phyloP scores from a whole-genome alignment of 2,797 vertebrate species.

The Enteromius fasciolatus region DNA sequence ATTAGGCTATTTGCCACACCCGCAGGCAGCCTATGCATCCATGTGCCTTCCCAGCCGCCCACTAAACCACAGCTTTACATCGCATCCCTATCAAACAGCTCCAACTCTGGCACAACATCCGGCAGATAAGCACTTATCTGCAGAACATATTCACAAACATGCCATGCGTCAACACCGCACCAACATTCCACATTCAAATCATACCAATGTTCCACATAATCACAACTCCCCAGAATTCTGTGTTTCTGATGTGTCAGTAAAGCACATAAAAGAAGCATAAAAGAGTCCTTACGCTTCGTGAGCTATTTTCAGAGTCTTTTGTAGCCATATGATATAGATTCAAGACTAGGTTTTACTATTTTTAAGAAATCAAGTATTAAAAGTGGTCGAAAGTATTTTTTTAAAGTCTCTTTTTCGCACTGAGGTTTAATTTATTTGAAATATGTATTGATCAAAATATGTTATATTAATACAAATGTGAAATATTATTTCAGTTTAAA shows the following conservation, averaged over 20 bases:
- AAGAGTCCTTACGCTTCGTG: neutral
- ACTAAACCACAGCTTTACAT: constrained; percentile 58
- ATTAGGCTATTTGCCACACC: constrained; percentile 59
- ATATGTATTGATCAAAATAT: neutral
- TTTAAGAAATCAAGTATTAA: neutral
- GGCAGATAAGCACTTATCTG: constrained; percentile 84
- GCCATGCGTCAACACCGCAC: constrained; percentile 28
- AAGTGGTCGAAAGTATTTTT: neutral
- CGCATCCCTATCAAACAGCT: constrained; percentile 47
- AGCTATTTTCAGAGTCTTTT: neutral
- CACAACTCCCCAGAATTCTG: neutral
- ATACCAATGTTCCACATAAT: constrained; percentile 39
- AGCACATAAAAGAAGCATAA: constrained; percentile 1
- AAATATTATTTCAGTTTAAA: neutral
- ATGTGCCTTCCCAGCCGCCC: constrained; percentile 64
- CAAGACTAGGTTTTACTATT: neutral
- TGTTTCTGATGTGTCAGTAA: constrained; percentile 4
- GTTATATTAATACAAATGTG: neutral
- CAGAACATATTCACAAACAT: constrained; percentile 54
- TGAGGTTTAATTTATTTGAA: neutral
- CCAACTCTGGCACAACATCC: constrained; percentile 52
- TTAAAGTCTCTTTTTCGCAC: neutral
- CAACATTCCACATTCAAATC: constrained; percentile 12
- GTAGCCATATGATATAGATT: neutral
- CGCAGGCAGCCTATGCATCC: constrained; percentile 64